A percentile compares a stretch with the other conserved stretches of the same genome.
These are phyloP conservation scores for Tyto alba DNA, from an alignment of 2,113 vertebrate genomes.

Conservation along the genomic window DNA sequence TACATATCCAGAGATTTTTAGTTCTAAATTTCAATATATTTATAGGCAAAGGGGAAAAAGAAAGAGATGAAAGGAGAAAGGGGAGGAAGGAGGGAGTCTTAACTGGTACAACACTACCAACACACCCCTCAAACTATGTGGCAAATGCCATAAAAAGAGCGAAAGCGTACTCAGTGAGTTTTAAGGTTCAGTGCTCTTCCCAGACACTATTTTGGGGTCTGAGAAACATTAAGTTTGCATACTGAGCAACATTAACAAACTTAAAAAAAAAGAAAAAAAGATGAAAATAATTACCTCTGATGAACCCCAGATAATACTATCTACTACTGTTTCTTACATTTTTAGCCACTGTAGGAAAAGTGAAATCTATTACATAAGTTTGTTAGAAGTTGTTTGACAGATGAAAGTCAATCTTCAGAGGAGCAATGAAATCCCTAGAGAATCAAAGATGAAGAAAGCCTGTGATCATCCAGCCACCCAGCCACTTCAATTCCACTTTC, in stretches of 20 bases:
- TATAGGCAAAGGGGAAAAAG: not conserved
- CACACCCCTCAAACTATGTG: not conserved
- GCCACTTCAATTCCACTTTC: not conserved
- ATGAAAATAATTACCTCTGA: not conserved
- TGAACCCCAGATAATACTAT: not conserved
- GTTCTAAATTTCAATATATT: not conserved
- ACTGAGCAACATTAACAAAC: not conserved
- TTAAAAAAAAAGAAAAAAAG: too few species aligned
- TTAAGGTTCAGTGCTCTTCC: not conserved
- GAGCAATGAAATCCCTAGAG: not conserved
- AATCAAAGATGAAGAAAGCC: not conserved
- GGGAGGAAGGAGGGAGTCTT: accelerated
- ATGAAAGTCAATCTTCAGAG: not conserved
- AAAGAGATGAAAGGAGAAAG: not conserved
- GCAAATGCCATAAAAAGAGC: not conserved
- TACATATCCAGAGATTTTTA: not conserved
- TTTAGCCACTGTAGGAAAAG: not conserved
- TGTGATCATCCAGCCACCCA: not conserved
- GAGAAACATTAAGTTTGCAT: not conserved
- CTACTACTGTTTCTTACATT: not conserved
- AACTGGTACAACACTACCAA: not conserved
- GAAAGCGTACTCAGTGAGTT: not conserved
- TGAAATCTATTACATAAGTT: not conserved
- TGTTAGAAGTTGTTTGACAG: not conserved
- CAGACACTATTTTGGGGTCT: not conserved